Base-by-base conservation (phyloP, 2,888 invertebrate genomes). In the Candidula unifasciata region DNA sequence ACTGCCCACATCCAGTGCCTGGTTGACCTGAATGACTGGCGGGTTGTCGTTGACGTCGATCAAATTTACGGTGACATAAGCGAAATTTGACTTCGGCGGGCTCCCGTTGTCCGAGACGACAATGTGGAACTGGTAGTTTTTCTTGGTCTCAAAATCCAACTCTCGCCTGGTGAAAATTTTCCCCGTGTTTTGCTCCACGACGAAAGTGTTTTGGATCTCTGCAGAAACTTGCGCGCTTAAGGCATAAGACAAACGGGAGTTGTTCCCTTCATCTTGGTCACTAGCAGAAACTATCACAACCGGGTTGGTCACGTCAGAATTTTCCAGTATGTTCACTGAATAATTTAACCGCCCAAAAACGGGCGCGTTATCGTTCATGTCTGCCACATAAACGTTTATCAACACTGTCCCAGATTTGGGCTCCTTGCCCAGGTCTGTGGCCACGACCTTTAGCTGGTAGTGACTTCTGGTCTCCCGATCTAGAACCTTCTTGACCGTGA, bases 41-140 rank as follows among this genome's bases (percentile, higher is more conserved):
- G 97, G 97, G 93, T 98, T 97, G 95, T 99, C 98, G 88, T 96
- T 94, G 0, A 98, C 96, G 3, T 96, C 96, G 33, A 97, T 85
- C 78, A 92, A 88, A 52, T 87, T 90, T 30, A 91, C 88, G 21
- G 88, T 96, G 95, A 93, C 92, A 24, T 86, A 86, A 6, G 98
- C 97, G 24, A 88, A 86, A 0, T 89, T 88, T 0, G 89, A 88
- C 60, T 86, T 88, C 5, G 89, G 86, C 35, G 90, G 90, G 37
- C 85, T 86, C 6, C 91, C 92, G 57, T 89, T 83, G 78, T 92
- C 92, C 27, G 84, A 80, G 0, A 89, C 91, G 35, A 89, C 88
- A 10, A 92, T 97, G 89, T 95, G 96, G 35, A 98, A 95, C 90
- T 95, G 96, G 93, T 97, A 97, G 24, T 84, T 85, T 87, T 96